A percentile compares a stretch with the other conserved stretches of the same genome.
Conservation (phyloP, 2,113 vertebrate genomes). For the Psittacula cyanocephala region DNA sequence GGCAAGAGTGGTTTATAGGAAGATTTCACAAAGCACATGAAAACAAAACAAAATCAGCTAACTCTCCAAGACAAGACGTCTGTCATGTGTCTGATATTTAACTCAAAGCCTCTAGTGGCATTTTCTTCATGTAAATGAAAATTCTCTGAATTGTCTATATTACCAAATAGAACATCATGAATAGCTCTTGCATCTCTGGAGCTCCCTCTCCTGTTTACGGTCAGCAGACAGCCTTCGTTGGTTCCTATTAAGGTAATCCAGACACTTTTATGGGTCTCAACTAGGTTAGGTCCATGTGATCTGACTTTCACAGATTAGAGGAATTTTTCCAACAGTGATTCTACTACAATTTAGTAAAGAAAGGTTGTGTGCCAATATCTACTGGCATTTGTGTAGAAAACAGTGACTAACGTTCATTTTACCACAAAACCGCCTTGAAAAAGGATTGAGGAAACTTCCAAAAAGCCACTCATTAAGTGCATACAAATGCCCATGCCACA, state of each 20-base stretch:
- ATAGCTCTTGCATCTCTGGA: constrained; percentile 39
- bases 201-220: constrained; percentile 47
- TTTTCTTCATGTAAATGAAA: constrained; percentile 17
- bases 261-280: not conserved
- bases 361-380: not conserved
- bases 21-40: constrained; percentile 17
- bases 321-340: not conserved
- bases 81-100: constrained; percentile 25
- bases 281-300: not conserved
- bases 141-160: not conserved
- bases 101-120: not conserved
- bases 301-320: not conserved
- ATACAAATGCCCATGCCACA: not conserved
- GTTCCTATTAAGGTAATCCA: not conserved
- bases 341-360: not conserved
- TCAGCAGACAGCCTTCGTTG: not conserved
- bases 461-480: not conserved
- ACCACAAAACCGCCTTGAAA: not conserved
- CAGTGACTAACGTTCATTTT: not conserved
- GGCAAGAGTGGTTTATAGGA: not conserved
- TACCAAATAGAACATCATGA: not conserved
- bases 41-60: constrained; percentile 19
- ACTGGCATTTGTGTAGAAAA: not conserved
- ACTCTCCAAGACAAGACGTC: not conserved
- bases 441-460: not conserved